Evolutionary conservation across 2,888 invertebrate species (phyloP).

Genomic region (Mamestra brassicae): DNA sequence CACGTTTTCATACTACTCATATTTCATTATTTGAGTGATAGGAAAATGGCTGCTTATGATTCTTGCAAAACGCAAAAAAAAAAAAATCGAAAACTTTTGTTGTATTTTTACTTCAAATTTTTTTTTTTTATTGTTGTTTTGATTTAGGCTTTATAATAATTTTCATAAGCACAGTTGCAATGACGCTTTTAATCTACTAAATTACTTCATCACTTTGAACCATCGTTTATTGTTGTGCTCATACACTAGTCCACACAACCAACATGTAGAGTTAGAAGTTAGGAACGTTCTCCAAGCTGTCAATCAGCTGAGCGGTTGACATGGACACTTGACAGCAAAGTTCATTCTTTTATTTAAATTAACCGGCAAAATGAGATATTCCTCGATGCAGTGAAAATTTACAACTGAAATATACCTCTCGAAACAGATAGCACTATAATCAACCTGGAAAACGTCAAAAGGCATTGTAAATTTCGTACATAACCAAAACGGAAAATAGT

Average conservation of each 20-base stretch:
- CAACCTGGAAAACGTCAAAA: constrained; percentile 19
- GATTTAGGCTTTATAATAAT: too few relatives aligned
- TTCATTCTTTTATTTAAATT: constrained; percentile 17
- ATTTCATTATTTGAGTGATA: not conserved
- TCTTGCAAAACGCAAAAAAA: not conserved
- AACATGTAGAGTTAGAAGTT: not conserved
- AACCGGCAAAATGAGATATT: constrained; percentile 26
- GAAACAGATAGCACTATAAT: constrained; percentile 5
- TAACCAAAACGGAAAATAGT: constrained; percentile 8
- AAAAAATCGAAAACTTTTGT: not conserved
- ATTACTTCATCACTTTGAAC: too few relatives aligned
- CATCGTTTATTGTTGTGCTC: too few relatives aligned
- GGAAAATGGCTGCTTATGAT: not conserved
- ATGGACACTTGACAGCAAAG: constrained; percentile 9
- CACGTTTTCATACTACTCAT: not conserved
- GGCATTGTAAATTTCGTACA: not conserved
- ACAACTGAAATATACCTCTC: not conserved
- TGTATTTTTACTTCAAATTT: not conserved
- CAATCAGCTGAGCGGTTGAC: constrained; percentile 32
- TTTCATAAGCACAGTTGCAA: too few relatives aligned
- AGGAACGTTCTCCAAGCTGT: constrained; percentile 9
- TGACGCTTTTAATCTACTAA: too few relatives aligned
- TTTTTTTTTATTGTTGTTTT: too few relatives aligned
- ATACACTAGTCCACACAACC: too few relatives aligned
- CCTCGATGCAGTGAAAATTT: not conserved